A percentile compares a stretch with the other conserved stretches of the same genome.
These are phyloP conservation scores for Drosophila athabasca DNA, from an alignment of 1,140 invertebrate species.

Conservation along the genomic window DNA sequence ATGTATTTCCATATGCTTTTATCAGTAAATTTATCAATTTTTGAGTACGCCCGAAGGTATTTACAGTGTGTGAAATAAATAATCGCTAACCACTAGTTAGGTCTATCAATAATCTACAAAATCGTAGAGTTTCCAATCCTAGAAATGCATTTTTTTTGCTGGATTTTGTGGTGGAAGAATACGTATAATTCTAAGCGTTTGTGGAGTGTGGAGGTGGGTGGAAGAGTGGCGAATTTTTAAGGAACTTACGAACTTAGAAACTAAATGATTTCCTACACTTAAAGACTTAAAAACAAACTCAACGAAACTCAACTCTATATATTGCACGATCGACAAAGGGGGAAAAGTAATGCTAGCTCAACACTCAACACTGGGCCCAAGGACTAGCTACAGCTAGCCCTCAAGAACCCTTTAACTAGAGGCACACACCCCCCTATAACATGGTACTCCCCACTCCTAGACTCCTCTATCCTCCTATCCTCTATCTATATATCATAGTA, in stretches of 20 bases:
- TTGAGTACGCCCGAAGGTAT: constrained; percentile 46
- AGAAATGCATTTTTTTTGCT: constrained; percentile 63
- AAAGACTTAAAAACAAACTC: constrained; percentile 52
- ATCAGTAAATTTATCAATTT: constrained; percentile 38
- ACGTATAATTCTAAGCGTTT: too few species aligned
- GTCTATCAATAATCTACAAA: constrained; percentile 49
- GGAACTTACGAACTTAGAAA: constrained; percentile 26
- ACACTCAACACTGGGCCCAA: constrained; percentile 46
- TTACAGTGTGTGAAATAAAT: constrained; percentile 38
- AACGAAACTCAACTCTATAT: constrained; percentile 40
- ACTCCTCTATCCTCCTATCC: neutral
- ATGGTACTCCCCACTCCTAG: neutral
- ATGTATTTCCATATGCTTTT: constrained; percentile 31
- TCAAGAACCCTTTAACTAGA: constrained; percentile 28
- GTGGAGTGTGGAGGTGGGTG: neutral
- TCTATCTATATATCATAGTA: constrained; percentile 1
- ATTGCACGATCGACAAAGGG: constrained; percentile 43
- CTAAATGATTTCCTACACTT: constrained; percentile 41
- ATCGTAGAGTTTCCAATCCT: constrained; percentile 16
- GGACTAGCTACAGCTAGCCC: constrained; percentile 50
- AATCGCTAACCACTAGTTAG: constrained; percentile 44
- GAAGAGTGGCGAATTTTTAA: neutral
- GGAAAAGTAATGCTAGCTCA: too few species aligned
- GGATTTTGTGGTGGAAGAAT: constrained; percentile 1
- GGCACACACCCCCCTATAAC: constrained; percentile 24